Evolutionary conservation across 2,797 vertebrate genomes (phyloP).

Genomic region (Spinus pinus): DNA sequence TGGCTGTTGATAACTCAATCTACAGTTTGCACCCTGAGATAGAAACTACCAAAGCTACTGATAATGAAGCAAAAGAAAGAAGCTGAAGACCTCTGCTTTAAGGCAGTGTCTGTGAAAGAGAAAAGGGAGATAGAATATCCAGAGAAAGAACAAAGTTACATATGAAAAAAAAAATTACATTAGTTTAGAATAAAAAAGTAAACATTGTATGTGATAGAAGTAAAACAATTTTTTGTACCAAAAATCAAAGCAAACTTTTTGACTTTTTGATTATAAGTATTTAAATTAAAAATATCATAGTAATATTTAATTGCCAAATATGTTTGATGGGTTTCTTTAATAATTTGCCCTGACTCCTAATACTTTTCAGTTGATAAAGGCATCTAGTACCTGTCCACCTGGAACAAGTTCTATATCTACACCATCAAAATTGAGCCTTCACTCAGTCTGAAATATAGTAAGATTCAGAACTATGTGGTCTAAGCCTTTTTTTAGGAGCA

Average conservation of each 20-base stretch:
- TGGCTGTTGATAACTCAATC: background rate
- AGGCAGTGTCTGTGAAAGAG: background rate
- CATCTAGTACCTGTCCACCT: background rate
- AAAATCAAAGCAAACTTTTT: background rate
- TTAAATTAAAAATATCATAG: background rate
- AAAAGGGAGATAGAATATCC: background rate
- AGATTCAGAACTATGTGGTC: background rate
- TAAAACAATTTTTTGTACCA: background rate
- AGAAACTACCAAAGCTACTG: background rate
- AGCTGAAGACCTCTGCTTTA: background rate
- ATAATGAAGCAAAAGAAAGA: background rate
- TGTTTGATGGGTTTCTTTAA: background rate
- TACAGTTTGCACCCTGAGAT: background rate
- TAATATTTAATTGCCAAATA: background rate
- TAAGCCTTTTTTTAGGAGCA: background rate
- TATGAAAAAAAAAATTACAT: background rate
- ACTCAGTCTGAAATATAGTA: background rate
- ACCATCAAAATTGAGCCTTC: background rate
- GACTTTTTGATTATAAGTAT: background rate
- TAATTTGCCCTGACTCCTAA: background rate
- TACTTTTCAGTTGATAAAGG: background rate
- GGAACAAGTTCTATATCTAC: background rate
- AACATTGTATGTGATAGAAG: background rate
- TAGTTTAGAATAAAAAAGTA: background rate
- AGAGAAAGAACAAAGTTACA: background rate